Percentiles rank a stretch among this genome's conserved stretches.
These are phyloP conservation scores for Pecten maximus DNA, from an alignment of 2,888 invertebrate genomes.

Conservation along the genomic window DNA sequence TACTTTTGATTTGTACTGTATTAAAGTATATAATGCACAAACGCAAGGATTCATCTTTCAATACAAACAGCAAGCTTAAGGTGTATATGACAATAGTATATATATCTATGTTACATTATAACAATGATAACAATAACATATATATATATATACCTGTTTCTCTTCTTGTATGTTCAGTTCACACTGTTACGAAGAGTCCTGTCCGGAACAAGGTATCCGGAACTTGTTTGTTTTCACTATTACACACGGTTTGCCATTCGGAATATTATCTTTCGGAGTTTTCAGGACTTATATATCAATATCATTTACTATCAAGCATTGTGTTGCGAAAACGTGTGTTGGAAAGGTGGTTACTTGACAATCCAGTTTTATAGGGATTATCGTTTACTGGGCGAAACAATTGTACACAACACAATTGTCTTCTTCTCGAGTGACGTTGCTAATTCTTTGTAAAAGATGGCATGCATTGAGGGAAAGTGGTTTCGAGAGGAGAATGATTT, in stretches of 20 bases:
- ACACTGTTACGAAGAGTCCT: too few relatives aligned
- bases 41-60: too few relatives aligned
- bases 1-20: too few relatives aligned
- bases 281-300: neutral
- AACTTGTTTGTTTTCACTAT: neutral
- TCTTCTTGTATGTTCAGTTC: too few relatives aligned
- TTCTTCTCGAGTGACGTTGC: neutral
- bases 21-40: too few relatives aligned
- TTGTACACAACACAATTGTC: neutral
- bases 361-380: neutral
- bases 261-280: neutral
- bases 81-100: too few relatives aligned
- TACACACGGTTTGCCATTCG: neutral
- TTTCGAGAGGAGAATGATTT: conserved; percentile 91
- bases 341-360: neutral
- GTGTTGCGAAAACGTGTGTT: neutral
- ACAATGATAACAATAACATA: too few relatives aligned
- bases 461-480: conserved; percentile 89
- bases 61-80: too few relatives aligned
- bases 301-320: neutral
- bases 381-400: neutral
- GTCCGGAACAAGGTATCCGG: neutral
- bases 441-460: conserved; percentile 53
- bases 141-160: too few relatives aligned
- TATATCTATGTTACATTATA: too few relatives aligned